These are phyloP conservation scores for Drosophila emarginata DNA, from an alignment of 2,888 invertebrate genomes.

Conservation along the genomic window DNA sequence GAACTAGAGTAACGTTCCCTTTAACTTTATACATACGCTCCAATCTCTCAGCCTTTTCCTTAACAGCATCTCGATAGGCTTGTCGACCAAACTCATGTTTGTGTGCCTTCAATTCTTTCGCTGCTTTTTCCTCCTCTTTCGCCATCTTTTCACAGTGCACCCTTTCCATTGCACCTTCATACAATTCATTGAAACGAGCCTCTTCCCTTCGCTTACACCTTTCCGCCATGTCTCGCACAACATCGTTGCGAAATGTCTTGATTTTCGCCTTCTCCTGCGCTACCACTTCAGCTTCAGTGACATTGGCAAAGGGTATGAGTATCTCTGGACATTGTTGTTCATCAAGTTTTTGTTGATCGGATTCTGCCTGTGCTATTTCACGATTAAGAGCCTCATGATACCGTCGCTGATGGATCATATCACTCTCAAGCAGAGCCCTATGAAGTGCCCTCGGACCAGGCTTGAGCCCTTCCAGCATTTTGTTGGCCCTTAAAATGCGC, in stretches of 20 bases:
- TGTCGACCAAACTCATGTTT: conserved; percentile 43
- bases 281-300: conserved; percentile 46
- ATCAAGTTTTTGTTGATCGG: conserved; percentile 42
- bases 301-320: conserved; percentile 44
- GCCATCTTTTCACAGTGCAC: conserved; percentile 36
- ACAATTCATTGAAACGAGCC: conserved; percentile 1
- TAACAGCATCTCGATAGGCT: conserved; percentile 47
- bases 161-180: conserved; percentile 42
- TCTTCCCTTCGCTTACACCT: conserved; percentile 29
- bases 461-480: conserved; percentile 46
- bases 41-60: conserved; percentile 38
- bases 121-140: conserved; percentile 32
- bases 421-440: conserved; percentile 47
- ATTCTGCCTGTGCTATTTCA: conserved; percentile 42
- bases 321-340: conserved; percentile 46
- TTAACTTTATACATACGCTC: conserved; percentile 44
- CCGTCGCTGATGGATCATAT: conserved; percentile 46
- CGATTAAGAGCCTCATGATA: conserved; percentile 38
- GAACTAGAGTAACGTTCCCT: neutral
- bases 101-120: conserved; percentile 19
- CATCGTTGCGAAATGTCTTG: conserved; percentile 20
- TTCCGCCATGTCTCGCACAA: conserved; percentile 50
- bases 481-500: conserved; percentile 52
- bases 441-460: conserved; percentile 49
- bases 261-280: conserved; percentile 44